Percentiles rank a stretch among this genome's conserved stretches.
These are phyloP conservation scores for Trachemys scripta DNA, from an alignment of 2,113 vertebrate species.

Conservation along the genomic window DNA sequence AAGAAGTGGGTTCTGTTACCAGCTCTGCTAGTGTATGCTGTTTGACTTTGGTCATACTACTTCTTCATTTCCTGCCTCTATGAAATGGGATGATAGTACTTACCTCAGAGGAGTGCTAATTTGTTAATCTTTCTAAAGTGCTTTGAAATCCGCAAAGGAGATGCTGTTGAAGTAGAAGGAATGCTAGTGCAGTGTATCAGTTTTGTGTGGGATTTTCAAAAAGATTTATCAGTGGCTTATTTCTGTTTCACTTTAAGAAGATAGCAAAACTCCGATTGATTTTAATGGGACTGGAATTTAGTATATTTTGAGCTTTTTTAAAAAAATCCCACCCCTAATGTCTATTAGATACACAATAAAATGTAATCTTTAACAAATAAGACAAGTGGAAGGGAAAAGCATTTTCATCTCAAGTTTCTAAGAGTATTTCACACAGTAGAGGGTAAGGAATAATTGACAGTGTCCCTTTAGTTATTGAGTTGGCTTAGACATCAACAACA, in stretches of 20 bases:
- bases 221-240: background rate
- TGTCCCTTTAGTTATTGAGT: background rate
- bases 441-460: background rate
- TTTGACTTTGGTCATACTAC: background rate
- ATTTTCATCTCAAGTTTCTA: background rate
- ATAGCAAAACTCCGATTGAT: fast-evolving
- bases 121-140: background rate
- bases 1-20: constrained; percentile 1
- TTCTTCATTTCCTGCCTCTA: background rate
- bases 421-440: background rate
- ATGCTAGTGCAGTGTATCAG: background rate
- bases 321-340: background rate
- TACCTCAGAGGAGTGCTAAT: background rate
- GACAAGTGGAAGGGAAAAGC: background rate
- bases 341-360: background rate
- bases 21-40: background rate
- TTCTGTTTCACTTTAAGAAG: background rate
- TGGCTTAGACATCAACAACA: background rate
- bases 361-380: fast-evolving
- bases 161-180: background rate
- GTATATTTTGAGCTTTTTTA: background rate
- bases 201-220: background rate
- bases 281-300: background rate
- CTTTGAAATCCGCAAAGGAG: background rate
- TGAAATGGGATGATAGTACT: background rate